Evolutionary conservation across 2,888 invertebrate genomes (phyloP).

Genomic region (Eurois occulta): DNA sequence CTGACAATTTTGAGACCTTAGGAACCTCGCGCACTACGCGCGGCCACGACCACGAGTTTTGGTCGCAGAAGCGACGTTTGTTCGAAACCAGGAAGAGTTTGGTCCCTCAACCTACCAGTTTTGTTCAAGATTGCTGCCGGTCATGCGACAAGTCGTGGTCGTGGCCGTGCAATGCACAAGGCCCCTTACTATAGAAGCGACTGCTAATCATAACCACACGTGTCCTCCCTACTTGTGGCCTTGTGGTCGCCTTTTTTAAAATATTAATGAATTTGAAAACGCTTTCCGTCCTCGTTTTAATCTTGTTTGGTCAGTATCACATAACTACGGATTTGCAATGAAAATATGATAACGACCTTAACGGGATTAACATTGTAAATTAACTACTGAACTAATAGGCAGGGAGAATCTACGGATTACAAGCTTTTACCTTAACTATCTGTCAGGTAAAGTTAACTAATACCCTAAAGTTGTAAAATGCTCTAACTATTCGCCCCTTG

Average conservation of each 20-base stretch:
- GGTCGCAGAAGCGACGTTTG: neutral
- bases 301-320: constrained; percentile 33
- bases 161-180: neutral
- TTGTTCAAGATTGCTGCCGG: neutral
- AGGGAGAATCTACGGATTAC: constrained; percentile 30
- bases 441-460: constrained; percentile 46
- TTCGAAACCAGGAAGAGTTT: neutral
- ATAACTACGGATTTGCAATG: constrained; percentile 25
- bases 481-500: constrained; percentile 45
- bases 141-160: neutral
- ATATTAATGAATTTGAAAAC: constrained; percentile 25
- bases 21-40: neutral
- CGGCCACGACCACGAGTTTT: neutral
- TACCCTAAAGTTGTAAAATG: constrained; percentile 56
- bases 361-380: constrained; percentile 18
- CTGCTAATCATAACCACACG: constrained; percentile 49
- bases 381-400: constrained; percentile 31
- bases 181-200: constrained; percentile 11
- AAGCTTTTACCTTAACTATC: constrained; percentile 42
- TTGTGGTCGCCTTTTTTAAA: constrained; percentile 25
- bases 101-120: neutral
- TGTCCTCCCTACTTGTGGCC: constrained; percentile 9
- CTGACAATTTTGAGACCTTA: neutral
- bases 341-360: constrained; percentile 10
- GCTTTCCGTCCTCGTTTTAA: constrained; percentile 7